These are phyloP conservation scores for Aphelocoma californica DNA, from an alignment of 2,797 vertebrate species.

Conservation along the genomic window DNA sequence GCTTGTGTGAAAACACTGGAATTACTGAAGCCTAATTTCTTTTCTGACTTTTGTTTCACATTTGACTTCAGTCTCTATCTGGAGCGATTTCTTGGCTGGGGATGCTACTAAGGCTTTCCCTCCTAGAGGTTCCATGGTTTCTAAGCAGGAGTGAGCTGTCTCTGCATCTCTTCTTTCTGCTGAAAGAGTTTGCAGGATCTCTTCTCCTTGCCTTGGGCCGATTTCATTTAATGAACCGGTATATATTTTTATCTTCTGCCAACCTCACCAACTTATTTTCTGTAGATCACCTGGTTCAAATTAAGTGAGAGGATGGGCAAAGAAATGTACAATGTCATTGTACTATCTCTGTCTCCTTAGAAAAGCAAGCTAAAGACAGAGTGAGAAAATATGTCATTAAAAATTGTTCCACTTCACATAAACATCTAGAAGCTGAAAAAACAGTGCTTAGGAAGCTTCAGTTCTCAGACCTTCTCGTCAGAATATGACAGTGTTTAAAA, in stretches of 20 bases:
- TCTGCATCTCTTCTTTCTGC: neutral
- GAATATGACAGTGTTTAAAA: neutral
- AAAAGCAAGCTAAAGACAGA: neutral
- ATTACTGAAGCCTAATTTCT: neutral
- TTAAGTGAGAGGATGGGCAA: neutral
- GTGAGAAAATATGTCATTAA: neutral
- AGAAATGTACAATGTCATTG: neutral
- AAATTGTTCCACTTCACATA: neutral
- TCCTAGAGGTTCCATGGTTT: neutral
- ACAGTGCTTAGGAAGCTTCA: neutral
- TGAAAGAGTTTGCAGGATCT: neutral
- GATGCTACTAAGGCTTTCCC: neutral
- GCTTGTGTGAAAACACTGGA: neutral
- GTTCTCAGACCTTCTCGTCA: neutral
- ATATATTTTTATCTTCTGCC: neutral
- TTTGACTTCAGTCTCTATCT: neutral
- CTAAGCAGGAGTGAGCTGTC: neutral
- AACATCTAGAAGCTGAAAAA: neutral
- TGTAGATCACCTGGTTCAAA: neutral
- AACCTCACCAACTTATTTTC: neutral
- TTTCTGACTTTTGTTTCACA: neutral
- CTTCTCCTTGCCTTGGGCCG: neutral
- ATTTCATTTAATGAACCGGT: neutral
- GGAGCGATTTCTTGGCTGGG: neutral
- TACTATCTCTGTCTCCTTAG: neutral